Base-by-base conservation (phyloP, 2,797 vertebrate genomes). In the Coranthus polyacanthus region DNA sequence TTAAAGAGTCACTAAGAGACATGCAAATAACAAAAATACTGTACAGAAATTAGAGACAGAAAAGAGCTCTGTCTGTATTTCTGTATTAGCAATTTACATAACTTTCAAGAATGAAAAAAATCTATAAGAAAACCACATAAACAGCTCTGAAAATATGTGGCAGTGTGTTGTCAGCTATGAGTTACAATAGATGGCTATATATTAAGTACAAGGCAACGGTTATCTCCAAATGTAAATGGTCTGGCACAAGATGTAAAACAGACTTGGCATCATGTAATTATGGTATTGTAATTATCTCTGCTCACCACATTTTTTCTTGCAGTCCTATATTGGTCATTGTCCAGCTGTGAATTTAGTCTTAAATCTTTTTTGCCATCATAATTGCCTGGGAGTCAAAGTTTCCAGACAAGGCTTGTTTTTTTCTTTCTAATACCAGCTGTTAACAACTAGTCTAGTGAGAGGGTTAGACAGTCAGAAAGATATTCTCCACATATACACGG, bases 1-100 rank as follows among this genome's bases (percentile, higher is more conserved):
- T 82, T 84, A 50, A 88, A 83, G 37, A 69, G 86, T 83, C 77
- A 85, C 47, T 50, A 8, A 2, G 49, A 53, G 57, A 67, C 21
- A 39, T 44, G 38, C 32, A 73, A 84, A 79, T 57, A 83, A 47
- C 59, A 57, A 45, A 68, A 17, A 69, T 24, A 54, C 5, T 10
- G 5, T 43, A 60, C 17, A 32, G 34, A 9, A 15, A 12, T 49
- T 49, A 5, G 11, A 53, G 50, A n/a, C n/a, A n/a, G n/a, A n/a
- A n/a, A n/a, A n/a, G 50, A 58, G 32, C 55, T 17, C 12, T 49
- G 26, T 20, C n/a, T 15, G 22, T 29, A 12, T 3, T n/a, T 5
- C 12, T 29, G 44, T 13, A 46, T 10, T 38, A 6, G 3, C 9
- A 53, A 57, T 22, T 47, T 37, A 29, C n/a, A 57, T 12, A 29